Evolutionary conservation across 2,797 vertebrate species (phyloP).

Genomic region (Siniperca scherzeri): DNA sequence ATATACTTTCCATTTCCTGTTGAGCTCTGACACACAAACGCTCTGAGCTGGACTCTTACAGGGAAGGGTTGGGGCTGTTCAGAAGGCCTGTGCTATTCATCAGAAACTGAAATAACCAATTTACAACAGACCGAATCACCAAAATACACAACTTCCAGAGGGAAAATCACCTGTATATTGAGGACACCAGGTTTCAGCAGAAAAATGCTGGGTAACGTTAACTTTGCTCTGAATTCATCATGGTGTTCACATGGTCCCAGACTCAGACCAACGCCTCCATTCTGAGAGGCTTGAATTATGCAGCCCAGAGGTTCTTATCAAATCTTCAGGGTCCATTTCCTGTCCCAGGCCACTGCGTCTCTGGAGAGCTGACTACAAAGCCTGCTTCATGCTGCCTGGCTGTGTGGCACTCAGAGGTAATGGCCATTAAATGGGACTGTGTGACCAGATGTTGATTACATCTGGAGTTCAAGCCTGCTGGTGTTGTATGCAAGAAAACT

Average conservation of each 20-base stretch:
- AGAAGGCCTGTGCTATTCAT: constrained; percentile 12
- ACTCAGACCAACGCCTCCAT: constrained; percentile 60
- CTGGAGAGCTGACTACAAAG: constrained; percentile 75
- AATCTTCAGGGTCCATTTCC: constrained; percentile 73
- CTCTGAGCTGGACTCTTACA: constrained; percentile 20
- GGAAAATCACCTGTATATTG: not conserved
- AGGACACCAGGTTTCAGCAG: not conserved
- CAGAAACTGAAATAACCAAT: constrained; percentile 8
- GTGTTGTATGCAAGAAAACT: constrained; percentile 30
- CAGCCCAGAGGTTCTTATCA: constrained; percentile 73
- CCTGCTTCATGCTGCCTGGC: constrained; percentile 67
- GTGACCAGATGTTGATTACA: constrained; percentile 75
- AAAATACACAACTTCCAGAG: not conserved
- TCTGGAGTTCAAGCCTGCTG: constrained; percentile 63
- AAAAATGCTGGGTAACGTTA: constrained; percentile 1
- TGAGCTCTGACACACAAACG: constrained; percentile 53
- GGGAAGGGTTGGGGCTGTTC: constrained; percentile 23
- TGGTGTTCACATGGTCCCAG: constrained; percentile 44
- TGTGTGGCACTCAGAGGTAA: constrained; percentile 71
- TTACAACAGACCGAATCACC: not conserved
- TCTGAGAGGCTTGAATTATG: constrained; percentile 45
- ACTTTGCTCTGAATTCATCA: constrained; percentile 11
- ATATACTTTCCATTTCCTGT: constrained; percentile 83
- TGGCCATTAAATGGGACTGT: constrained; percentile 76
- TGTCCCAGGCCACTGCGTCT: constrained; percentile 61